phyloP scores from a whole-genome alignment of 2,888 invertebrate species.

The Hypomecis atomaria region DNA sequence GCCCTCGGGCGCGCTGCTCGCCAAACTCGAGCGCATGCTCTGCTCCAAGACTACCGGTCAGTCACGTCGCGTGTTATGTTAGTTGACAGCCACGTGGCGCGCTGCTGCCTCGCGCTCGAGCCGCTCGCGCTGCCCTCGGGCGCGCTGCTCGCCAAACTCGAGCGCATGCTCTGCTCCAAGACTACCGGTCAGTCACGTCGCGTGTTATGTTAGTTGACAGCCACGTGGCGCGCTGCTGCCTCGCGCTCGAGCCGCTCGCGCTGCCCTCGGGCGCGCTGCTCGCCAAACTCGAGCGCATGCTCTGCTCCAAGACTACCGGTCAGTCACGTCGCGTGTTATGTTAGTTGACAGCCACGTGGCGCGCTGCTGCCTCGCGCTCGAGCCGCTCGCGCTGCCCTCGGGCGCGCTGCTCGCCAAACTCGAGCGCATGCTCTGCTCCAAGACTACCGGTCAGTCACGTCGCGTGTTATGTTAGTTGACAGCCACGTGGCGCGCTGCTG shows the following conservation, averaged over 20 bases:
- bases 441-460: slow-evolving; percentile 11
- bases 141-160: slow-evolving; percentile 86
- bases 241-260: slow-evolving; percentile 92
- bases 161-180: slow-evolving; percentile 87
- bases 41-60: slow-evolving; percentile 55
- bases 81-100: slow-evolving; percentile 62
- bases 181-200: slow-evolving; percentile 7
- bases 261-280: slow-evolving; percentile 93
- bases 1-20: slow-evolving; percentile 91
- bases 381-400: slow-evolving; percentile 93
- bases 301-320: slow-evolving; percentile 62
- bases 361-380: slow-evolving; percentile 87
- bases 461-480: no score
- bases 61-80: background rate
- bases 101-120: slow-evolving; percentile 87
- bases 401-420: slow-evolving; percentile 87
- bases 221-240: slow-evolving; percentile 79
- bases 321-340: background rate
- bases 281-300: slow-evolving; percentile 87
- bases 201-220: no score
- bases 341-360: slow-evolving; percentile 56
- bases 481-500: slow-evolving; percentile 78
- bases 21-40: slow-evolving; percentile 88
- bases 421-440: slow-evolving; percentile 88
- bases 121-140: slow-evolving; percentile 94